phyloP scores from a whole-genome alignment of 2,113 vertebrate species.

The Lycocorax pyrrhopterus region DNA sequence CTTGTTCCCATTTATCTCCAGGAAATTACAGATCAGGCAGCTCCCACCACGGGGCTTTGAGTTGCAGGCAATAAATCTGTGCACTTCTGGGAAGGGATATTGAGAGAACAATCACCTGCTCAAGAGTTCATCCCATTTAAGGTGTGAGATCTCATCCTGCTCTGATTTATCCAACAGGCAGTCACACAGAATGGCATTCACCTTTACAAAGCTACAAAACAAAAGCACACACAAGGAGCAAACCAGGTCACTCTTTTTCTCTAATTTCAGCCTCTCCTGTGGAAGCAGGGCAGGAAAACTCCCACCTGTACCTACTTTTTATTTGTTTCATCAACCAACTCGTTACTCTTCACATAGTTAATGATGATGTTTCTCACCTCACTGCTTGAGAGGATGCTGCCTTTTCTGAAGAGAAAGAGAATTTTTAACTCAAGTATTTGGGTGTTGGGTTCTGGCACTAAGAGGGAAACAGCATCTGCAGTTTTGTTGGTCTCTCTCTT shows the following conservation, averaged over 20 bases:
- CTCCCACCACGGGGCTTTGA: neutral
- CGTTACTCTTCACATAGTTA: conserved; percentile 87
- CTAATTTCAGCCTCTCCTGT: neutral
- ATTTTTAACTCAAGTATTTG: neutral
- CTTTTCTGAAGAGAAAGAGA: conserved; percentile 78
- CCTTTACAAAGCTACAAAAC: conserved; percentile 80
- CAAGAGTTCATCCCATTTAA: conserved; percentile 92
- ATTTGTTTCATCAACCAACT: conserved; percentile 85
- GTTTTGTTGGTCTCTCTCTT: neutral
- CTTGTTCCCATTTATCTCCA: conserved; percentile 85
- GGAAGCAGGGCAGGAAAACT: neutral
- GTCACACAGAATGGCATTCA: conserved; percentile 88
- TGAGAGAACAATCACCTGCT: conserved; percentile 76
- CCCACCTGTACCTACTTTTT: conserved; percentile 81
- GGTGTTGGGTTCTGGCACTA: neutral
- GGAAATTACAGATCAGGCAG: neutral
- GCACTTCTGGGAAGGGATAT: neutral
- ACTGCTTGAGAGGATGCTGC: conserved; percentile 75
- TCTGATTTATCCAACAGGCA: conserved; percentile 90
- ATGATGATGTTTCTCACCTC: conserved; percentile 86
- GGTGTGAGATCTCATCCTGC: conserved; percentile 77
- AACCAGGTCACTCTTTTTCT: neutral
- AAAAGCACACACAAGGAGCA: neutral
- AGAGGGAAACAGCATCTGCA: neutral
- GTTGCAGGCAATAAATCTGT: neutral